Percentiles rank a stretch among this genome's conserved stretches.
These are phyloP conservation scores for Aleiodes sp. DNA, from an alignment of 1,140 invertebrate genomes.

Conservation along the genomic window DNA sequence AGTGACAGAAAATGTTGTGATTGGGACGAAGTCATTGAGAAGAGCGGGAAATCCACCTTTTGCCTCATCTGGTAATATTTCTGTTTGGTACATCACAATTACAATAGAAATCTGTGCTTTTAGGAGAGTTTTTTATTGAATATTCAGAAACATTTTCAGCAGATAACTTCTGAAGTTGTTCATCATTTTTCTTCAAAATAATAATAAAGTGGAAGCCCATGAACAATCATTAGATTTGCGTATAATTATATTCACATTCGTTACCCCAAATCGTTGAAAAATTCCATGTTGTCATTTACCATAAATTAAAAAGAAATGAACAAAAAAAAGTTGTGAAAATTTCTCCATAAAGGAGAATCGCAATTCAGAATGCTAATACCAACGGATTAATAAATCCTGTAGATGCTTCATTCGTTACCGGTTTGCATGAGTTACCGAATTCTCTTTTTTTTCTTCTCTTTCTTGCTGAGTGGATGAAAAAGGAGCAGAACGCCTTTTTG, in stretches of 20 bases:
- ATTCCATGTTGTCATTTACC: too few relatives aligned
- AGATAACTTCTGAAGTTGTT: too few relatives aligned
- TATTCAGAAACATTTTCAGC: too few relatives aligned
- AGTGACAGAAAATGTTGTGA: too few relatives aligned
- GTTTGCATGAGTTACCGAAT: neutral
- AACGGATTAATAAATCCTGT: constrained; percentile 30
- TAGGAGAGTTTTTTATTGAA: too few relatives aligned
- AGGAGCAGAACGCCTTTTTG: neutral
- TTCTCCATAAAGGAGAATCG: neutral
- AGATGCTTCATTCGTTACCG: constrained; percentile 19
- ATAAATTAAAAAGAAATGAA: constrained; percentile 1
- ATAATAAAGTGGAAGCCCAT: constrained; percentile 48
- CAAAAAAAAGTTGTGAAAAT: neutral
- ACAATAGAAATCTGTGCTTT: too few relatives aligned
- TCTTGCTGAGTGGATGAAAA: too few relatives aligned
- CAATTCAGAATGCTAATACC: constrained; percentile 30
- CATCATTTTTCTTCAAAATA: too few relatives aligned
- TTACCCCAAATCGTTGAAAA: constrained; percentile 42
- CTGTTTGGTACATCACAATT: too few relatives aligned
- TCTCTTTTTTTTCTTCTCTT: constrained; percentile 13
- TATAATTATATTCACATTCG: constrained; percentile 61
- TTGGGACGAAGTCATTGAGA: too few relatives aligned
- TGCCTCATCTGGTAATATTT: too few relatives aligned
- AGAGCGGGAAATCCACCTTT: too few relatives aligned
- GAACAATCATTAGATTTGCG: constrained; percentile 61